Percentiles rank a stretch among this genome's conserved stretches.
These are phyloP conservation scores for Colistium nudipinnis DNA, from an alignment of 2,113 vertebrate species.

Conservation along the genomic window DNA sequence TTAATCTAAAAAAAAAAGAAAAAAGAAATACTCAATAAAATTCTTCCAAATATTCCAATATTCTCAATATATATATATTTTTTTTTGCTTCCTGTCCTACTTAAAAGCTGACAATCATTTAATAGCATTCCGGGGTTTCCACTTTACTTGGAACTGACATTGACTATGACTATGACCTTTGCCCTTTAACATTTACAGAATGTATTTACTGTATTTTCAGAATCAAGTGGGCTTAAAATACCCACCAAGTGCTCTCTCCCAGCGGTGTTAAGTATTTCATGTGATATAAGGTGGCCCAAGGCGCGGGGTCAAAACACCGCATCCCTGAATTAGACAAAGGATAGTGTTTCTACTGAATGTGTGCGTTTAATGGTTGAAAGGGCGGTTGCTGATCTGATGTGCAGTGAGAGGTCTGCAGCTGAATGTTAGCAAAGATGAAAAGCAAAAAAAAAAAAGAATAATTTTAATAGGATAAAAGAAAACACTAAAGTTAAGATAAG, in stretches of 20 bases:
- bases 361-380: slow-evolving; percentile 50
- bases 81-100: no score
- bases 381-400: slow-evolving; percentile 27
- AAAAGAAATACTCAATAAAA: no score
- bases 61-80: no score
- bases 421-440: background rate
- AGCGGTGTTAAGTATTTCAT: slow-evolving; percentile 16
- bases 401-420: slow-evolving; percentile 12
- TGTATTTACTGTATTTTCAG: background rate
- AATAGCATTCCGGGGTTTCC: background rate
- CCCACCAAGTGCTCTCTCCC: slow-evolving; percentile 7
- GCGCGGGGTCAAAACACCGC: slow-evolving; percentile 1
- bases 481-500: background rate
- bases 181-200: background rate
- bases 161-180: slow-evolving; percentile 6
- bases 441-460: no score
- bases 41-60: no score
- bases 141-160: background rate
- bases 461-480: background rate
- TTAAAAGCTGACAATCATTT: background rate
- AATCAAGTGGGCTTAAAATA: slow-evolving; percentile 37
- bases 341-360: slow-evolving; percentile 52
- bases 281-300: slow-evolving; percentile 28
- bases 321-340: slow-evolving; percentile 37
- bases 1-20: background rate